Percentiles rank a stretch among this genome's conserved stretches.
phyloP scores from a whole-genome alignment of 2,797 vertebrate species.

The Antrozous pallidus region DNA sequence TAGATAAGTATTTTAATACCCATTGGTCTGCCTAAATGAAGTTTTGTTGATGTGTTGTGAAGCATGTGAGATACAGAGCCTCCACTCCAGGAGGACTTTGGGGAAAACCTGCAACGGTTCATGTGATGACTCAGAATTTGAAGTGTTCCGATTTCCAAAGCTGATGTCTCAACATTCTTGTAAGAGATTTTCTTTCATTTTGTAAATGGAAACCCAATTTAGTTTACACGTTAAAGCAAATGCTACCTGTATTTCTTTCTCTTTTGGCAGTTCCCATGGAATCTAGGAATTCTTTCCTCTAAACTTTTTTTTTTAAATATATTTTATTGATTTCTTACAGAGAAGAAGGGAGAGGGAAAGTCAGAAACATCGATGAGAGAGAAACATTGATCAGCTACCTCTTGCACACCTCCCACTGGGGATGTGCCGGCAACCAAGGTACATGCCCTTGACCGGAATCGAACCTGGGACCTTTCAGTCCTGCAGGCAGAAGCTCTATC shows the following conservation, averaged over 20 bases:
- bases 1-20: not conserved
- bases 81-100: not conserved
- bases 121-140: not conserved
- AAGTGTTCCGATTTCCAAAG: constrained; percentile 28
- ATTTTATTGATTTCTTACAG: no score
- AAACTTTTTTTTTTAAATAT: not conserved
- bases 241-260: constrained; percentile 16
- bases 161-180: constrained; percentile 34
- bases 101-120: constrained; percentile 7
- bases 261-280: not conserved
- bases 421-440: no score
- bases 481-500: no score
- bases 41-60: not conserved
- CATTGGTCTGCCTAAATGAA: not conserved
- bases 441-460: no score
- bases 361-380: no score
- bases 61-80: not conserved
- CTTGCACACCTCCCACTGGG: no score
- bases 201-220: not conserved
- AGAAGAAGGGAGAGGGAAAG: no score
- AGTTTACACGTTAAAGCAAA: constrained; percentile 12
- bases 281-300: not conserved
- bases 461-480: no score
- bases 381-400: no score
- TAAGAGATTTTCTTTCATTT: not conserved